Evolutionary conservation across 2,797 vertebrate species (phyloP).

Genomic region (Crenichthys baileyi): DNA sequence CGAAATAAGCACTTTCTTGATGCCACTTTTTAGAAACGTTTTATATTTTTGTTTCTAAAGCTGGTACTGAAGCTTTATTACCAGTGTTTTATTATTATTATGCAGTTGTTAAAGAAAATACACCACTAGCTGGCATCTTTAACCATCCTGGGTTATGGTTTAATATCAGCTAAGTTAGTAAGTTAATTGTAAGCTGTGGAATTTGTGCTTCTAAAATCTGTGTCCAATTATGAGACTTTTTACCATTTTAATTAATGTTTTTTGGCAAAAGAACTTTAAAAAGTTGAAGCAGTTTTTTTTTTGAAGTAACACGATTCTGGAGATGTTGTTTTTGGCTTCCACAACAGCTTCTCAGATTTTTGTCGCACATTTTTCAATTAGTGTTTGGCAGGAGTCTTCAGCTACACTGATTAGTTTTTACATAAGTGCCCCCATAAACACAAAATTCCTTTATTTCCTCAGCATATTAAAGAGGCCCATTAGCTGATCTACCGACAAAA

Average conservation of each 20-base stretch:
- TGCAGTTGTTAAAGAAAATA: too few species aligned
- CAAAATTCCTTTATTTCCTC: slow-evolving; percentile 25
- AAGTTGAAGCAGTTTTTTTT: neutral
- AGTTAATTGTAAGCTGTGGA: too few species aligned
- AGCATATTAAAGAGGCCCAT: slow-evolving; percentile 39
- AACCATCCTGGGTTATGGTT: too few species aligned
- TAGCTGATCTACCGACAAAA: slow-evolving; percentile 22
- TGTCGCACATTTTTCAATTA: neutral
- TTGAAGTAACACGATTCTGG: neutral
- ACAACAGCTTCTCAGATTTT: neutral
- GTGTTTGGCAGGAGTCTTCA: neutral
- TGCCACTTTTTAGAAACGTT: too few species aligned
- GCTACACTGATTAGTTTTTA: neutral
- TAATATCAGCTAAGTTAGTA: too few species aligned
- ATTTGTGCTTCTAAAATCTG: too few species aligned
- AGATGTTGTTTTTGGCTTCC: neutral
- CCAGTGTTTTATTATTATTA: too few species aligned
- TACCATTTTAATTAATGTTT: neutral
- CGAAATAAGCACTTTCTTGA: too few species aligned
- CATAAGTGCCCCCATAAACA: neutral
- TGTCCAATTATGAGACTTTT: too few species aligned
- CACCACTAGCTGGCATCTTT: too few species aligned
- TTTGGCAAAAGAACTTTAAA: neutral
- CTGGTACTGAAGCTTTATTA: too few species aligned
- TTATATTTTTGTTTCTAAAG: too few species aligned